Evolutionary conservation across 37 sponge, comb jelly and placozoan species (phyloP).

Genomic region (Beroe ovata): DNA sequence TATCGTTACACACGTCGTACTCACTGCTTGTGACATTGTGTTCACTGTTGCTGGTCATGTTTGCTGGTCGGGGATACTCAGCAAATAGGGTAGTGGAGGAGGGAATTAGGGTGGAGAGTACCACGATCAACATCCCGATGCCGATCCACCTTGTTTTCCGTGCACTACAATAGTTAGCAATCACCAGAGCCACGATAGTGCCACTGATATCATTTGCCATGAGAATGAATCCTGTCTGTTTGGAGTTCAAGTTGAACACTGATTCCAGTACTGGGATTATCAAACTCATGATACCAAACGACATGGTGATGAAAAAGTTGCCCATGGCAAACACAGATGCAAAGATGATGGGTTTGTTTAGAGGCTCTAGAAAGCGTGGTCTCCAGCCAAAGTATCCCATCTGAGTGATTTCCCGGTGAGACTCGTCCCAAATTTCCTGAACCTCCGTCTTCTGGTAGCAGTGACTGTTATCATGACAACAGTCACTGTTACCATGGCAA

Average conservation of each 20-base stretch:
- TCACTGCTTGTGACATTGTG: background rate
- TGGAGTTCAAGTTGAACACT: slow-evolving; percentile 52
- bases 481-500: background rate
- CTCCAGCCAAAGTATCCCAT: slow-evolving; percentile 61
- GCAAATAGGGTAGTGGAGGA: slow-evolving; percentile 33
- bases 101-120: slow-evolving; percentile 21
- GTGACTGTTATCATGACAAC: background rate
- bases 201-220: slow-evolving; percentile 67
- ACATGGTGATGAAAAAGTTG: slow-evolving; percentile 14
- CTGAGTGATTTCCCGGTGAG: slow-evolving; percentile 31
- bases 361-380: slow-evolving; percentile 45
- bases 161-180: slow-evolving; percentile 60
- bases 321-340: slow-evolving; percentile 3
- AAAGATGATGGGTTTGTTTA: slow-evolving; percentile 29
- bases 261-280: slow-evolving; percentile 16
- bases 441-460: background rate
- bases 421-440: slow-evolving; percentile 39
- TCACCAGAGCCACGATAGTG: slow-evolving; percentile 10
- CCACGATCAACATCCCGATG: slow-evolving; percentile 31
- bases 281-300: slow-evolving; percentile 46
- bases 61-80: slow-evolving; percentile 5
- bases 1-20: slow-evolving; percentile 20
- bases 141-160: slow-evolving; percentile 28
- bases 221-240: slow-evolving; percentile 51
- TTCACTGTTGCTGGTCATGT: background rate